Base-by-base conservation (phyloP, 1,140 invertebrate genomes). In the Palaemon carinicauda region DNA sequence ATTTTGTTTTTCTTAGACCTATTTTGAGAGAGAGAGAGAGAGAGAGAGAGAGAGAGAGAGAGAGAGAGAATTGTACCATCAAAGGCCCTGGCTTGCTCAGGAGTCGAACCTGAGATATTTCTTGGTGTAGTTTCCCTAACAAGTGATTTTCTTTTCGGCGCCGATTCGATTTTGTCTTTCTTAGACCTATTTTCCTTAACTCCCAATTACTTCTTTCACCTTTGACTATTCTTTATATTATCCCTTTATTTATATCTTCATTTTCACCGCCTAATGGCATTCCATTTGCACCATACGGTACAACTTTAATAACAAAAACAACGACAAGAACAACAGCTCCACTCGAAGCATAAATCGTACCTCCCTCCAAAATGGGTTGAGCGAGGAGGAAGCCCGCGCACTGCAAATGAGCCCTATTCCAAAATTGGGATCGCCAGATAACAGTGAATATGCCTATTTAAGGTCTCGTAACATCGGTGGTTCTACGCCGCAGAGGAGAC, bases 361-460 rank as follows among this genome's bases (percentile, higher is more conserved):
- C 3, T 69, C 65, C 29, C 65, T 41, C 41, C 41, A 41, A 41
- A 41, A 41, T 41, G 41, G 41, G 41, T 41, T 41, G 12, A 12
- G 12, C 7, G 41, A 41, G 41, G 41, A 41, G 41, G 41, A 41
- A 41, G 41, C 65, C 65, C 65, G 29, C 65, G 29, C 65, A 69
- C 24, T 69, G 65, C 24, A 69, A 15, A 31, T 14, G 65, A 15
- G 3, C 17, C 65, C 10, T 12, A 14, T 24, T 69, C 65, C 65
- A 24, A 69, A 69, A 69, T 69, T 27, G 12, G 65, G 65, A 24
- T 15, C 65, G 29, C 12, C 17, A 27, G 65, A 69, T 69, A 69
- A 69, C 65, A 69, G 65, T 69, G 65, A 69, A 69, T 69, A 69
- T 69, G 24, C 65, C 65, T 69, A 69, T 69, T 69, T 69, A 69